These are phyloP conservation scores for Halocynthia aurantium DNA, from an alignment of 23 tunicate genomes.

Conservation along the genomic window DNA sequence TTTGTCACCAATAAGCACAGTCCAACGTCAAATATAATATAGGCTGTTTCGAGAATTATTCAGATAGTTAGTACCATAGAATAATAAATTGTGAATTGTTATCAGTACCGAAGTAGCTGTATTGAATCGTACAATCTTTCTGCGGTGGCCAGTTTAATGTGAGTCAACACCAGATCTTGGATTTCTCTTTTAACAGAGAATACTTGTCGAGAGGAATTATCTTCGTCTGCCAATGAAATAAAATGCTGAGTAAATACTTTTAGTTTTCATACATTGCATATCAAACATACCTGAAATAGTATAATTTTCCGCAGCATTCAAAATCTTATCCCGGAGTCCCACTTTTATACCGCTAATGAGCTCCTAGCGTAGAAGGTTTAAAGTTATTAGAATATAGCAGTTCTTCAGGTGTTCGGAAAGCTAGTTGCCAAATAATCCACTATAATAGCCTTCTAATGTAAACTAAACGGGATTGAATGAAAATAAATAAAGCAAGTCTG, in stretches of 20 bases:
- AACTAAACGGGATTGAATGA: no score
- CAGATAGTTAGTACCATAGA: no score
- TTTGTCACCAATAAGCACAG: no score
- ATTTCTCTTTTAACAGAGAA: slow-evolving; percentile 21
- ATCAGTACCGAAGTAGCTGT: slow-evolving; percentile 25
- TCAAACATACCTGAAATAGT: slow-evolving; percentile 17
- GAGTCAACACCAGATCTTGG: slow-evolving; percentile 39
- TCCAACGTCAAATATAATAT: no score
- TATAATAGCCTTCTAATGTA: no score
- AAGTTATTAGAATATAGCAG: no score
- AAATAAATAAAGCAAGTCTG: no score
- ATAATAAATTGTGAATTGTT: not conserved
- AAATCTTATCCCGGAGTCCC: slow-evolving; percentile 12
- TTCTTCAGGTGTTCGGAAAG: no score
- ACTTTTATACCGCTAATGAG: slow-evolving; percentile 17
- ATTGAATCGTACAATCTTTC: slow-evolving; percentile 34
- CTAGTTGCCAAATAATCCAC: no score
- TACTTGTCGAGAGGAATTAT: not conserved
- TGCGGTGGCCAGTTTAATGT: slow-evolving; percentile 45
- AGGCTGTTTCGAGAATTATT: no score
- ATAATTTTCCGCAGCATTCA: slow-evolving; percentile 17
- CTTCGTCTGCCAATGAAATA: not conserved
- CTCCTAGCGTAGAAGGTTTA: no score
- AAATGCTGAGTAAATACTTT: not conserved
- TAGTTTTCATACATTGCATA: not conserved